These are phyloP conservation scores for Pitta sordida DNA, from an alignment of 2,113 vertebrate genomes.

Conservation along the genomic window DNA sequence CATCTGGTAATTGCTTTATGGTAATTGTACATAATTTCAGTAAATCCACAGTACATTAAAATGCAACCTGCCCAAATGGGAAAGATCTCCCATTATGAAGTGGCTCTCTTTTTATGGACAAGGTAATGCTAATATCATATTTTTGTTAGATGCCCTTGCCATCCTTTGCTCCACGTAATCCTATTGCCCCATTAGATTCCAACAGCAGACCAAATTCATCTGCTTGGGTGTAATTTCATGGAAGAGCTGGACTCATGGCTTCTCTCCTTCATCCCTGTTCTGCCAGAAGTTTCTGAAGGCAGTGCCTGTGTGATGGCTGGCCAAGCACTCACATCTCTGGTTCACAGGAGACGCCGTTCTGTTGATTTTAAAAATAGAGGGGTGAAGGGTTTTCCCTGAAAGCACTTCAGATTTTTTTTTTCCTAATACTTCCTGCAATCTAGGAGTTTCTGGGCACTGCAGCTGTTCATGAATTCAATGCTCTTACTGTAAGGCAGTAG, in stretches of 20 bases:
- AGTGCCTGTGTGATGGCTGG: neutral
- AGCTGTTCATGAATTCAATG: neutral
- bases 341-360: neutral
- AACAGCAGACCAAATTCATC: neutral
- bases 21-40: neutral
- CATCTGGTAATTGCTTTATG: neutral
- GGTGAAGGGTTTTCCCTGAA: neutral
- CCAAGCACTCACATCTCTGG: neutral
- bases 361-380: neutral
- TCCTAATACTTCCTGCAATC: neutral
- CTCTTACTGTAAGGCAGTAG: conserved; percentile 29
- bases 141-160: neutral
- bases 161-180: neutral
- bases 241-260: neutral
- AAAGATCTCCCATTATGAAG: neutral
- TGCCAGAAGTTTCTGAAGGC: neutral
- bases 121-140: neutral
- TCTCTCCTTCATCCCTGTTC: neutral
- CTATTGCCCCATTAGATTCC: neutral
- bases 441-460: neutral
- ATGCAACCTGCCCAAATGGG: neutral
- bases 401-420: neutral
- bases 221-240: neutral
- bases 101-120: neutral
- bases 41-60: neutral